Evolutionary conservation across 1,140 invertebrate genomes (phyloP).

Genomic region (Drosophila arawakana): DNA sequence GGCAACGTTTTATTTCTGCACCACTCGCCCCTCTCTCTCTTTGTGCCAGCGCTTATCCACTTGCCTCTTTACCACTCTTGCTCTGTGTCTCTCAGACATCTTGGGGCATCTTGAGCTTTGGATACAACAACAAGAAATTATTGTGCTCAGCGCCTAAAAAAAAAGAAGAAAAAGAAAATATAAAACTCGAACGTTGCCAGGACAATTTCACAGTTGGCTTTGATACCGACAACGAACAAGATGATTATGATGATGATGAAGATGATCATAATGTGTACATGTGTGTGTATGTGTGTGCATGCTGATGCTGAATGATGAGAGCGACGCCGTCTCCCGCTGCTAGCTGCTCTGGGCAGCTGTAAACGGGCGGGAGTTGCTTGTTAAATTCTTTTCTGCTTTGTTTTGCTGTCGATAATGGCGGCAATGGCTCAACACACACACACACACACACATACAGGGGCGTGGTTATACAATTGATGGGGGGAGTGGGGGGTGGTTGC

Average conservation of each 20-base stretch:
- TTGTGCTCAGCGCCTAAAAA: conserved; percentile 47
- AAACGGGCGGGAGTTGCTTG: conserved; percentile 61
- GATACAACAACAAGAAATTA: conserved; percentile 36
- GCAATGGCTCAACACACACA: conserved; percentile 47
- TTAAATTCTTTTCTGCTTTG: conserved; percentile 78
- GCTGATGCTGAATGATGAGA: conserved; percentile 34
- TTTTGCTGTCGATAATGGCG: conserved; percentile 78
- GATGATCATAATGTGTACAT: conserved; percentile 8
- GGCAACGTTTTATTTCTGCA: conserved; percentile 25
- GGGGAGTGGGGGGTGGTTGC: conserved; percentile 8
- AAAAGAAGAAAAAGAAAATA: background rate
- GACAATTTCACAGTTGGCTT: conserved; percentile 48
- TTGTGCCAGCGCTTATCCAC: background rate
- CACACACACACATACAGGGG: background rate
- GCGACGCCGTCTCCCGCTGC: conserved; percentile 45
- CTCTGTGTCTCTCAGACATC: background rate
- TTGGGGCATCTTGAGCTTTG: conserved; percentile 33
- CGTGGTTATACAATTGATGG: background rate
- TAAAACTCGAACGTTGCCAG: conserved; percentile 49
- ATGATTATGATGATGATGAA: conserved; percentile 4
- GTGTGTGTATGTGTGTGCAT: conserved; percentile 19
- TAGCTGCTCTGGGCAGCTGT: conserved; percentile 41
- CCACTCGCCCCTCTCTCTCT: background rate
- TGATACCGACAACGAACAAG: background rate
- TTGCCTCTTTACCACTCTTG: background rate